Evolutionary conservation across 2,797 vertebrate species (phyloP).

Genomic region (Sebastiscus albofasciatus): DNA sequence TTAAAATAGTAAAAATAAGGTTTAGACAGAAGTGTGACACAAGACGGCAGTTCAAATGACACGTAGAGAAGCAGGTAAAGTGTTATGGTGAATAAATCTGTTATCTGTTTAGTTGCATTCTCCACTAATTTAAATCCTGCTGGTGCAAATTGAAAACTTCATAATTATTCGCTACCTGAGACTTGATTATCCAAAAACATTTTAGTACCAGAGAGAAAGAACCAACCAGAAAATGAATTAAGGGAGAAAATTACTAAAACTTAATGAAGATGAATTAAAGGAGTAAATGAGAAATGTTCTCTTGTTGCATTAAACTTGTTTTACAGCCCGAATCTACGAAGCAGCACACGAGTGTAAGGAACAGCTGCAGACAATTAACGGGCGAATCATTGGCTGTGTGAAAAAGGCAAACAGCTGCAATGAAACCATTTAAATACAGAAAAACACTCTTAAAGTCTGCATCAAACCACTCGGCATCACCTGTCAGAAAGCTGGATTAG

Average conservation of each 20-base stretch:
- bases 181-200: background rate
- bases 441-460: background rate
- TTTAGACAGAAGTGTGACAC: background rate
- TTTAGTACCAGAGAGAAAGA: background rate
- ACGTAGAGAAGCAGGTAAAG: background rate
- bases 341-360: background rate
- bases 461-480: background rate
- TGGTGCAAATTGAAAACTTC: background rate
- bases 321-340: background rate
- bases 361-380: slow-evolving; percentile 2
- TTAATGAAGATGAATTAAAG: background rate
- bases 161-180: background rate
- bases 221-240: background rate
- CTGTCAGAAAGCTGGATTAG: background rate
- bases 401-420: background rate
- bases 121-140: background rate
- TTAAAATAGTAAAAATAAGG: background rate
- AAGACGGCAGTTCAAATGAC: background rate
- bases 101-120: background rate
- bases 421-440: background rate
- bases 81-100: background rate
- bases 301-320: background rate
- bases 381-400: background rate
- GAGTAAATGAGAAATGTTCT: background rate
- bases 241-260: background rate